Conservation (phyloP, 2,797 vertebrate species). For the Gymnocypris eckloni region DNA sequence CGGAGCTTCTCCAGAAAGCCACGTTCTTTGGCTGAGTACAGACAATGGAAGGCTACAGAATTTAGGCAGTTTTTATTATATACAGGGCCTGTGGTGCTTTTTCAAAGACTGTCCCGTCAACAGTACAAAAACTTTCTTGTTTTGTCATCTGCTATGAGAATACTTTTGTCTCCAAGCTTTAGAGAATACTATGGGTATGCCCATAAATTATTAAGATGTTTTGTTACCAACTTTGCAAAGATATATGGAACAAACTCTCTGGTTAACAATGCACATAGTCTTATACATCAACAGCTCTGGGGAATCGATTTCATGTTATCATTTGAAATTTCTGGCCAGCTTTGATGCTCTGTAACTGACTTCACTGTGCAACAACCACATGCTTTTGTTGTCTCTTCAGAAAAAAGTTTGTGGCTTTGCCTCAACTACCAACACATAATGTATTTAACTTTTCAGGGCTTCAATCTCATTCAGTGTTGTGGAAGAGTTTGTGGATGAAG, state of each 20-base stretch:
- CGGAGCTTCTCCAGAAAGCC: too few species aligned
- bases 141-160: too few species aligned
- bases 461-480: not conserved
- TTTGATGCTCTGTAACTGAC: not conserved
- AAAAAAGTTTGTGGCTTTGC: not conserved
- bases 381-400: not conserved
- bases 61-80: too few species aligned
- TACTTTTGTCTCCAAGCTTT: too few species aligned
- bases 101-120: too few species aligned
- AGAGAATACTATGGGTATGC: not conserved
- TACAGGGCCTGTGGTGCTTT: too few species aligned
- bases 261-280: conserved; percentile 20
- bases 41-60: too few species aligned
- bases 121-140: too few species aligned
- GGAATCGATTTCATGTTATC: conserved; percentile 43
- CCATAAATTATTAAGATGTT: not conserved
- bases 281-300: conserved; percentile 26
- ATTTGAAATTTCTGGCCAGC: not conserved
- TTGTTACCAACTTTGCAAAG: not conserved
- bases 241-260: not conserved
- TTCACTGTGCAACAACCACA: not conserved
- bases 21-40: too few species aligned
- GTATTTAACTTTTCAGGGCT: not conserved
- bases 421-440: not conserved
- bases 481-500: not conserved